These are phyloP conservation scores for Stramonita haemastoma DNA, from an alignment of 2,888 invertebrate species.

Conservation along the genomic window DNA sequence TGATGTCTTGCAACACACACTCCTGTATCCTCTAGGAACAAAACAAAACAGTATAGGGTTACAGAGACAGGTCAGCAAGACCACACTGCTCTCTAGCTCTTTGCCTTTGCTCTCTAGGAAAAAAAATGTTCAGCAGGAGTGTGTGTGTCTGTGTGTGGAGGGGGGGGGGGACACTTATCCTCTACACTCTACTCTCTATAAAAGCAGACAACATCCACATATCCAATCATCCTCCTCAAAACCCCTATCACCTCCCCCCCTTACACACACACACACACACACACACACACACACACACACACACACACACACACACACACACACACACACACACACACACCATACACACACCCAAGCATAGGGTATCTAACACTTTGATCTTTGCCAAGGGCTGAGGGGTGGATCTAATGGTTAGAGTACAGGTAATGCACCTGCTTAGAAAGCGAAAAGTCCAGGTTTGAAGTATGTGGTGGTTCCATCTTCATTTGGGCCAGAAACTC, in stretches of 20 bases:
- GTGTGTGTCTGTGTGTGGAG: no score
- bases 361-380: no score
- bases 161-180: no score
- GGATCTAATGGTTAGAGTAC: no score
- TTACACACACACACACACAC: neutral
- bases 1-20: neutral
- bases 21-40: neutral
- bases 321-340: neutral
- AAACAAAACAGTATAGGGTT: neutral
- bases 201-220: neutral
- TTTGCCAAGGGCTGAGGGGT: no score
- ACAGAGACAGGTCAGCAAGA: neutral
- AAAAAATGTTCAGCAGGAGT: no score
- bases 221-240: neutral
- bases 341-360: neutral
- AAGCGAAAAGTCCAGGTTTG: no score
- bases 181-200: neutral
- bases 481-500: no score
- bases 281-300: slow-evolving; percentile 1
- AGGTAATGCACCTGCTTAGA: no score
- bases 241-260: neutral
- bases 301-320: neutral
- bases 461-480: no score
- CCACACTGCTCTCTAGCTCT: no score
- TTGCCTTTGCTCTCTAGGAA: no score